phyloP scores from a whole-genome alignment of 2,888 invertebrate species.

The Cerceris ruficornis region DNA sequence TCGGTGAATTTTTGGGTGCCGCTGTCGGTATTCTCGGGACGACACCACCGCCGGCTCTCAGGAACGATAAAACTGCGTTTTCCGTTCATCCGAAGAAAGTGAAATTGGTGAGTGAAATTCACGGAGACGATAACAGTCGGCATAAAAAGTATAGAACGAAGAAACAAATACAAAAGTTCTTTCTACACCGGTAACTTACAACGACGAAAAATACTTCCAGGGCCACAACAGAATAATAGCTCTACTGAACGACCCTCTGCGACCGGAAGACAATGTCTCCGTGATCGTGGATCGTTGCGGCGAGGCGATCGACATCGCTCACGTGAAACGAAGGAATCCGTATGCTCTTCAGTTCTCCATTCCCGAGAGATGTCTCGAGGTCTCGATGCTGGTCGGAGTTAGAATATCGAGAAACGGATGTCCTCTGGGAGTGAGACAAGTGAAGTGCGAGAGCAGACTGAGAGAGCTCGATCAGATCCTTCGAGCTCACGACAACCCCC shows the following conservation, averaged over 20 bases:
- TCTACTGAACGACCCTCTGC: conserved; percentile 89
- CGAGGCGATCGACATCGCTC: conserved; percentile 88
- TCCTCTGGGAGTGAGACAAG: conserved; percentile 90
- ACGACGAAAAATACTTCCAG: conserved; percentile 80
- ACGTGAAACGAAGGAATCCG: conserved; percentile 91
- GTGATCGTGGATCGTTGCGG: conserved; percentile 92
- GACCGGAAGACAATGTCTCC: conserved; percentile 89
- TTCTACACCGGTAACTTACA: conserved; percentile 37
- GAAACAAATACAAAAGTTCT: not conserved
- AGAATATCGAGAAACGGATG: conserved; percentile 91
- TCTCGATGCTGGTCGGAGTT: conserved; percentile 91
- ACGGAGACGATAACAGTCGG: no score
- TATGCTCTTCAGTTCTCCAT: conserved; percentile 92
- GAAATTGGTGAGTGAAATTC: conserved; percentile 86
- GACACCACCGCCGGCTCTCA: conserved; percentile 64
- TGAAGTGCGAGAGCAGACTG: conserved; percentile 93
- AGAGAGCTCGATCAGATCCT: conserved; percentile 92
- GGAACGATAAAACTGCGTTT: conserved; percentile 86
- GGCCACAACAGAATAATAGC: conserved; percentile 93
- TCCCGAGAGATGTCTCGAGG: conserved; percentile 91
- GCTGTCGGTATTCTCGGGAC: conserved; percentile 89
- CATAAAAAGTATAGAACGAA: no score
- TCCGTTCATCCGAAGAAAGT: conserved; percentile 90
- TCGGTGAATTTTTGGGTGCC: conserved; percentile 91
- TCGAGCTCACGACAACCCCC: conserved; percentile 89